A percentile compares a stretch with the other conserved stretches of the same genome.
Evolutionary conservation across 2,888 invertebrate species (phyloP).

Genomic region (Pyrgus malvae): DNA sequence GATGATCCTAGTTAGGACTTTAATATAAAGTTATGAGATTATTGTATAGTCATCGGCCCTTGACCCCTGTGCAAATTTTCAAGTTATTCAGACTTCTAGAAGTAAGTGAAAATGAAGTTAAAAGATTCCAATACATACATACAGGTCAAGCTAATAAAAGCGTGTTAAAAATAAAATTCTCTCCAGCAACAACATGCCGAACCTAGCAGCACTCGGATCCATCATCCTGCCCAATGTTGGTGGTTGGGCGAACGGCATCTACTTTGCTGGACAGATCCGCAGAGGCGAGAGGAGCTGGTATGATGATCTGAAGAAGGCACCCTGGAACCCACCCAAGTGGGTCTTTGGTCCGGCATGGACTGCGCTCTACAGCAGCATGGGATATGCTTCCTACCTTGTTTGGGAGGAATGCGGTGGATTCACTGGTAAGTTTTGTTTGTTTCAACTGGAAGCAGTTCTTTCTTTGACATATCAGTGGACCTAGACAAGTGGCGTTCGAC

Average conservation of each 20-base stretch:
- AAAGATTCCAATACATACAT: too few relatives aligned
- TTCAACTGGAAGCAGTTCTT: too few relatives aligned
- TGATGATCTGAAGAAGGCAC: slow-evolving; percentile 81
- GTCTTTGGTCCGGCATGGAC: slow-evolving; percentile 92
- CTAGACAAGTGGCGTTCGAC: too few relatives aligned
- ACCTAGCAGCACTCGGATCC: slow-evolving; percentile 59
- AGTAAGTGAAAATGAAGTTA: too few relatives aligned
- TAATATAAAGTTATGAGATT: too few relatives aligned
- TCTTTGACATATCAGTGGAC: too few relatives aligned
- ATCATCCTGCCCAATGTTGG: slow-evolving; percentile 83
- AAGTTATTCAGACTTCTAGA: too few relatives aligned
- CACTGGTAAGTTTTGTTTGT: slow-evolving; percentile 60
- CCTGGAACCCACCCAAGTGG: slow-evolving; percentile 91
- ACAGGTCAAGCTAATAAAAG: too few relatives aligned
- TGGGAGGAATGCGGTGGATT: slow-evolving; percentile 90
- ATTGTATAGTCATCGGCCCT: too few relatives aligned
- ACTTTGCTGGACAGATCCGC: slow-evolving; percentile 84
- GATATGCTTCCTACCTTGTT: slow-evolving; percentile 92
- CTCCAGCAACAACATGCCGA: slow-evolving; percentile 54
- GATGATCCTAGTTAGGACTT: too few relatives aligned
- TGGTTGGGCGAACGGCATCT: slow-evolving; percentile 84
- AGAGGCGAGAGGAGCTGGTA: slow-evolving; percentile 62
- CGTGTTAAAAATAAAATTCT: too few relatives aligned
- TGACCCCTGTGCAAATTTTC: too few relatives aligned
- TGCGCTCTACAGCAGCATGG: slow-evolving; percentile 89